A percentile compares a stretch with the other conserved stretches of the same genome.
Conservation (phyloP, 1,140 invertebrate genomes). For the Pachyrhynchus sulphureomaculatus region DNA sequence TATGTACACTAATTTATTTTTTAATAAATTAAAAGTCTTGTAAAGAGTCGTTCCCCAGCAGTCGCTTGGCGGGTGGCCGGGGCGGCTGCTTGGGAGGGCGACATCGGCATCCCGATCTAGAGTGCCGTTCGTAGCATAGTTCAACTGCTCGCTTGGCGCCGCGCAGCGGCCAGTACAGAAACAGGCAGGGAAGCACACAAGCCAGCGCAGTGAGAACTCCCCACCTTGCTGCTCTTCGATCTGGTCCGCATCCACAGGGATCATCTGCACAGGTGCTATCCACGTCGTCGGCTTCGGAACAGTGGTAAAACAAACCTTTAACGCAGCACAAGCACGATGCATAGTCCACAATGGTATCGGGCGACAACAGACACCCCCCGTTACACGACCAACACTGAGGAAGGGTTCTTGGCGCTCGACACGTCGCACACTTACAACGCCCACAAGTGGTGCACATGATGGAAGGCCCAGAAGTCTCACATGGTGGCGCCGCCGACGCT, state of each 20-base stretch:
- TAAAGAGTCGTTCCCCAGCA: conserved; percentile 55
- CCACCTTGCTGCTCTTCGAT: conserved; percentile 73
- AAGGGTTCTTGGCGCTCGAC: conserved; percentile 77
- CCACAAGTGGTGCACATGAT: conserved; percentile 65
- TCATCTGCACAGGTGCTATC: conserved; percentile 74
- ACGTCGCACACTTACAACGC: conserved; percentile 83
- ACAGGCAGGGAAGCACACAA: conserved; percentile 81
- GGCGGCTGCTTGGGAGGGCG: conserved; percentile 58
- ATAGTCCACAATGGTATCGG: conserved; percentile 82
- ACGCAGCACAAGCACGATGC: conserved; percentile 91
- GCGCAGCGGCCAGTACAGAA: conserved; percentile 88
- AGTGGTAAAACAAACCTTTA: conserved; percentile 91
- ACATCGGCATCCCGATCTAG: conserved; percentile 61
- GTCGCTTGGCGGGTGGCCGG: conserved; percentile 58
- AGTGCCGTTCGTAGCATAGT: conserved; percentile 76
- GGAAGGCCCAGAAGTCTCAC: conserved; percentile 37
- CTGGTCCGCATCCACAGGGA: conserved; percentile 80
- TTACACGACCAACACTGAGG: conserved; percentile 87
- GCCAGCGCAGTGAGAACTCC: conserved; percentile 79
- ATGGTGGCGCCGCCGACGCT: conserved; percentile 50
- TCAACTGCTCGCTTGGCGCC: conserved; percentile 77
- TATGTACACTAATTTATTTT: conserved; percentile 28
- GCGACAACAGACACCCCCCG: conserved; percentile 81
- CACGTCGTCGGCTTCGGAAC: conserved; percentile 69
- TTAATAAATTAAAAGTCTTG: conserved; percentile 52